phyloP scores from a whole-genome alignment of 2,888 invertebrate species.

The Drosophila gaucha region DNA sequence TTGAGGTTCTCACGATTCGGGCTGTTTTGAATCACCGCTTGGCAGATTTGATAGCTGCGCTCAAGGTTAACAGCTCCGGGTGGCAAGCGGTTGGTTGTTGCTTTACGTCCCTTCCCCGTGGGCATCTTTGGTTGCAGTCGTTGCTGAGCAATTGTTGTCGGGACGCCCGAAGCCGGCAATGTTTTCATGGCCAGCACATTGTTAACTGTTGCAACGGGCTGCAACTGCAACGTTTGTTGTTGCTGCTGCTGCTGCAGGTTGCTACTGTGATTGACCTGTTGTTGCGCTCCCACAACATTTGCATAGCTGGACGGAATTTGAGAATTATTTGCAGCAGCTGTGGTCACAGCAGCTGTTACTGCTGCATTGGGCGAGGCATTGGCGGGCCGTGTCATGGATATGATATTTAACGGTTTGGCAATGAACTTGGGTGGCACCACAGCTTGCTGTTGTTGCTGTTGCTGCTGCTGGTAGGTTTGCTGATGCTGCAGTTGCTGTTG shows the following conservation, averaged over 20 bases:
- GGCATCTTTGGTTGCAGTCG: conserved; percentile 81
- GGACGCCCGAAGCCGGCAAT: conserved; percentile 80
- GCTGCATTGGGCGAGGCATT: conserved; percentile 69
- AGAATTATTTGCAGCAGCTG: conserved; percentile 38
- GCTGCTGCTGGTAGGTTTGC: conserved; percentile 60
- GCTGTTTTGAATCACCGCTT: conserved; percentile 96
- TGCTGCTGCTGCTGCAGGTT: conserved; percentile 45
- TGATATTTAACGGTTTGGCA: conserved; percentile 82
- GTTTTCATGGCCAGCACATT: conserved; percentile 79
- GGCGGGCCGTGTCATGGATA: conserved; percentile 80
- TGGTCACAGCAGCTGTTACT: conserved; percentile 55
- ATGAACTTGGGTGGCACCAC: conserved; percentile 76
- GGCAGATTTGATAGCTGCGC: conserved; percentile 97
- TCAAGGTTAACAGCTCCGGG: conserved; percentile 96
- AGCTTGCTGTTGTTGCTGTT: conserved; percentile 43
- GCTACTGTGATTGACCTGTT: conserved; percentile 58
- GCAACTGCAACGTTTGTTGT: conserved; percentile 69
- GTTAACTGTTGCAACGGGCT: conserved; percentile 81
- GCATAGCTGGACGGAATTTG: conserved; percentile 79
- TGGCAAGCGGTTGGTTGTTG: conserved; percentile 89
- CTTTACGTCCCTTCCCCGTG: conserved; percentile 83
- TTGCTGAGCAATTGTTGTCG: conserved; percentile 84
- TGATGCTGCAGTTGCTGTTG: conserved; percentile 44
- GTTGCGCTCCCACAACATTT: conserved; percentile 59
- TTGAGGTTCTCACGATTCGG: conserved; percentile 94